These are phyloP conservation scores for Trematomus bernacchii DNA, from an alignment of 2,797 vertebrate genomes.

Conservation along the genomic window DNA sequence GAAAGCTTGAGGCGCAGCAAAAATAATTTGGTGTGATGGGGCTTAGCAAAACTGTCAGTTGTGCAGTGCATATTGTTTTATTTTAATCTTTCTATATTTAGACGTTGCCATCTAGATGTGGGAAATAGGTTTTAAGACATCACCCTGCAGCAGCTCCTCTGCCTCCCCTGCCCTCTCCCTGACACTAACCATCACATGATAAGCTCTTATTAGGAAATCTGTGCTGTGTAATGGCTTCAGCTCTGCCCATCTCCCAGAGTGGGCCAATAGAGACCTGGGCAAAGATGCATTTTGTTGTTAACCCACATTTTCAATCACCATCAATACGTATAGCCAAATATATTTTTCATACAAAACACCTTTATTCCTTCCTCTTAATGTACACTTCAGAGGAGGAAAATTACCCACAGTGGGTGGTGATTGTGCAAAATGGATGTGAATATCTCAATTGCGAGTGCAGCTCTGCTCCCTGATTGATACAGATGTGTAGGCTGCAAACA, in stretches of 20 bases:
- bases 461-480: constrained; percentile 66
- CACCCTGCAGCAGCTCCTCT: not conserved
- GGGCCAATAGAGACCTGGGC: not conserved
- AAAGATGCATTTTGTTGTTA: constrained; percentile 22
- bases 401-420: constrained; percentile 25
- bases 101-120: constrained; percentile 2
- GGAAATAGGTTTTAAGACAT: constrained; percentile 6
- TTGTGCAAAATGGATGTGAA: constrained; percentile 55
- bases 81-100: not conserved
- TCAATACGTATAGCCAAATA: constrained; percentile 8
- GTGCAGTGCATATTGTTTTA: not conserved
- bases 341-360: constrained; percentile 28
- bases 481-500: constrained; percentile 56
- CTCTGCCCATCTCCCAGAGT: constrained; percentile 9
- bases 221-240: constrained; percentile 18
- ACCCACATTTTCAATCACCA: constrained; percentile 5
- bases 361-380: constrained; percentile 14
- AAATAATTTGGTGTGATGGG: not conserved
- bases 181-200: constrained; percentile 39
- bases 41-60: not conserved
- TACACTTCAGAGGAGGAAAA: constrained; percentile 31
- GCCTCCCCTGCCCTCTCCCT: constrained; percentile 21
- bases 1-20: not conserved
- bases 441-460: constrained; percentile 52
- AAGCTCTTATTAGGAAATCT: constrained; percentile 36